Percentiles rank a stretch among this genome's conserved stretches.
phyloP scores from a whole-genome alignment of 2,888 invertebrate genomes.

The Heteromurus nitidus region DNA sequence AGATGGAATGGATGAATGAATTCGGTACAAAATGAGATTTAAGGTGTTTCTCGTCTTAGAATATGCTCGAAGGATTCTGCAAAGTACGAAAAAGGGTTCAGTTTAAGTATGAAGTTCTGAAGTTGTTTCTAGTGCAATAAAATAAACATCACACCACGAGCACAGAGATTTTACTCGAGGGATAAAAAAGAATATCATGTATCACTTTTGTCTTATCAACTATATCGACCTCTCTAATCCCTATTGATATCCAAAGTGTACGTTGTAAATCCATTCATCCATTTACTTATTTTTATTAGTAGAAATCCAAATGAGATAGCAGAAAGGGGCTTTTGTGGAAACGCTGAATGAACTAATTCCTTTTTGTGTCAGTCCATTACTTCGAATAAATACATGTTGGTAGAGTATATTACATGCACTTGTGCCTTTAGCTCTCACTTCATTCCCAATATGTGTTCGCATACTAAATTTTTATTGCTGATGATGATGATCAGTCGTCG shows the following conservation, averaged over 20 bases:
- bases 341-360: constrained; percentile 18
- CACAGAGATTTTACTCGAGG: not conserved
- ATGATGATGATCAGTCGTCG: not conserved
- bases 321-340: not conserved
- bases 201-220: constrained; percentile 7
- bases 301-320: not conserved
- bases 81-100: no score
- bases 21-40: constrained; percentile 16
- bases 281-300: not conserved
- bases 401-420: not conserved
- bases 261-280: constrained; percentile 10
- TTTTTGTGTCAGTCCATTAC: constrained; percentile 27
- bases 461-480: not conserved
- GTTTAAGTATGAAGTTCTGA: no score
- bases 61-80: no score
- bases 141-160: no score
- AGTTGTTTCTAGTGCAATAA: not conserved
- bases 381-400: no score
- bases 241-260: not conserved
- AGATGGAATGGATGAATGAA: constrained; percentile 41
- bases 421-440: constrained; percentile 7
- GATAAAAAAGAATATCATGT: constrained; percentile 11
- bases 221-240: no score
- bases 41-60: no score
- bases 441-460: not conserved